These are phyloP conservation scores for Parelbella ahira DNA, from an alignment of 2,888 invertebrate species.

Conservation along the genomic window DNA sequence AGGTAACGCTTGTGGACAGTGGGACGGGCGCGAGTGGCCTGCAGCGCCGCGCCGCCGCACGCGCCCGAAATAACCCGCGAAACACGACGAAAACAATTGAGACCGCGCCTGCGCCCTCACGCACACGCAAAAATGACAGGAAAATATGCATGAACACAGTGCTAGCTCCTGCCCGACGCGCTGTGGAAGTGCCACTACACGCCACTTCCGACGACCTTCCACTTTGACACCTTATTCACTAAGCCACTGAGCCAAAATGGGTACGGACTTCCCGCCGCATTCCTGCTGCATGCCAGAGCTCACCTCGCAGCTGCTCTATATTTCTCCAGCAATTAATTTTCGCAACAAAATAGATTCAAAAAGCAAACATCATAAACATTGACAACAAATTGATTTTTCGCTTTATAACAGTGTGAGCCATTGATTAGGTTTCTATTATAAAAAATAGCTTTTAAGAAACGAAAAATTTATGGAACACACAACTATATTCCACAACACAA, in stretches of 20 bases:
- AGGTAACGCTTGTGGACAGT: constrained; percentile 56
- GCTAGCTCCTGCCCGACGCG: constrained; percentile 33
- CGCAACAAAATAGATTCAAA: no score
- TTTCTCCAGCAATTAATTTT: no score
- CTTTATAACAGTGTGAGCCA: no score
- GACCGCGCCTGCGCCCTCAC: constrained; percentile 64
- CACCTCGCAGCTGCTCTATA: neutral
- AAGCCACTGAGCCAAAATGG: constrained; percentile 32
- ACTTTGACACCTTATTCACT: constrained; percentile 30
- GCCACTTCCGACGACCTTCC: constrained; percentile 30
- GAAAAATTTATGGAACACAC: no score
- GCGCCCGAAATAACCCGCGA: constrained; percentile 73
- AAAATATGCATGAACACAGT: constrained; percentile 53
- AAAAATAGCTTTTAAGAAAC: no score
- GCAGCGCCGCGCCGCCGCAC: constrained; percentile 60
- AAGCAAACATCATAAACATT: no score
- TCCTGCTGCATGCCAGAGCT: constrained; percentile 33
- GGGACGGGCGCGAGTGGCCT: constrained; percentile 60
- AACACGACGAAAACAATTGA: constrained; percentile 79
- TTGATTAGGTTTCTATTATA: no score
- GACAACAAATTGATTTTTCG: no score
- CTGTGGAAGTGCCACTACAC: constrained; percentile 36
- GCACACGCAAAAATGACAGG: constrained; percentile 66
- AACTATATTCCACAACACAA: no score
- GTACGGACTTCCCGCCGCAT: constrained; percentile 33